Conservation (phyloP, 2,888 invertebrate genomes). For the Drosophila ustulata region DNA sequence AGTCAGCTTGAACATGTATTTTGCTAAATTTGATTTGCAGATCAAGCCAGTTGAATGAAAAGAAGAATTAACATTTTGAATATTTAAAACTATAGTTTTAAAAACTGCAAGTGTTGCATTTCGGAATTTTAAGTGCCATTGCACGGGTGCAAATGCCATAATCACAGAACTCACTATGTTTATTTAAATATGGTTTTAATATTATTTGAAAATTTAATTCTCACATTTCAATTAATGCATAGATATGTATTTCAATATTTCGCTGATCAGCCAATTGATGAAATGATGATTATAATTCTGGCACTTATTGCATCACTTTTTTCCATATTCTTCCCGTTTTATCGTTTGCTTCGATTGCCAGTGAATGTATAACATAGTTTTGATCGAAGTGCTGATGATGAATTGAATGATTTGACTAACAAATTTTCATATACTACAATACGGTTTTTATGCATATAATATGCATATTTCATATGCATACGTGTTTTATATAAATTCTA, state of each 20-base stretch:
- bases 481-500: constrained; percentile 28
- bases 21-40: no score
- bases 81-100: no score
- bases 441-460: constrained; percentile 12
- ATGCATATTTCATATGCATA: constrained; percentile 8
- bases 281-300: constrained; percentile 37
- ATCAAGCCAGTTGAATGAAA: no score
- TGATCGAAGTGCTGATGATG: constrained; percentile 30
- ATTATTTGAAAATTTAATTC: neutral
- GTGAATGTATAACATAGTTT: constrained; percentile 47
- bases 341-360: constrained; percentile 30
- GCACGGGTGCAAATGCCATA: no score
- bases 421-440: constrained; percentile 34
- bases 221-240: neutral
- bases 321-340: constrained; percentile 17
- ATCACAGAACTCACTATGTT: no score
- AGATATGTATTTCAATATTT: neutral
- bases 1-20: no score
- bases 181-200: no score
- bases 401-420: constrained; percentile 45
- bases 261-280: neutral
- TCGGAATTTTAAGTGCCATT: no score
- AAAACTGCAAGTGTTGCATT: no score
- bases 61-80: no score
- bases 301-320: constrained; percentile 64